Conservation (phyloP, 2,113 vertebrate species). For the Benitochromis conjunctus region DNA sequence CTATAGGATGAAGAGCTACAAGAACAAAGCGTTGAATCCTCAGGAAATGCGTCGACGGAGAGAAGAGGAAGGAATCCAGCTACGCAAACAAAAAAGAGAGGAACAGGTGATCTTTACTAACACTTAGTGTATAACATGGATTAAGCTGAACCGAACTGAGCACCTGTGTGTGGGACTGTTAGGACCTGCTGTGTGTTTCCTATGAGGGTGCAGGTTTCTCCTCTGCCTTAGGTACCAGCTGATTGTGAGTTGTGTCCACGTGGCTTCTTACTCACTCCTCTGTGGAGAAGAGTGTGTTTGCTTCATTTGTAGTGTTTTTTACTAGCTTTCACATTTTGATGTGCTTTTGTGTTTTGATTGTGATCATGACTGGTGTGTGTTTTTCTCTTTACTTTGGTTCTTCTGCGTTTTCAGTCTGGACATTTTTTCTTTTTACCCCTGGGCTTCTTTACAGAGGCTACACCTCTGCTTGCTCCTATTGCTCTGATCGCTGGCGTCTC, state of each 20-base stretch:
- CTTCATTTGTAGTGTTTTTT: not conserved
- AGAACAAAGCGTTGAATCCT: constrained; percentile 91
- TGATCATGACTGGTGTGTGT: not conserved
- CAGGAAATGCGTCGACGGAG: constrained; percentile 91
- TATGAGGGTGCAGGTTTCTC: not conserved
- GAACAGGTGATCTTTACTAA: constrained; percentile 76
- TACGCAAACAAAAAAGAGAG: constrained; percentile 91
- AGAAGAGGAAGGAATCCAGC: constrained; percentile 91
- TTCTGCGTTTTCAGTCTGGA: not conserved
- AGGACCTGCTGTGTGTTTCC: not conserved
- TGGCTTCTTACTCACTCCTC: not conserved
- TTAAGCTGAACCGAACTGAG: rapidly evolving
- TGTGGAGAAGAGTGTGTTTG: not conserved
- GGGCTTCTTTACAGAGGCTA: not conserved
- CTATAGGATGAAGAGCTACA: constrained; percentile 91
- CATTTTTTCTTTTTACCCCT: not conserved
- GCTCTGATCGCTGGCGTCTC: rapidly evolving
- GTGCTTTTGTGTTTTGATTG: not conserved
- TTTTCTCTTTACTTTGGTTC: not conserved
- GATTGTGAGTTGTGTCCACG: not conserved
- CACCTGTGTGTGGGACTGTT: not conserved
- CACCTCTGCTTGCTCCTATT: not conserved
- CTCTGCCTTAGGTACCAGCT: not conserved
- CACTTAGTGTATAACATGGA: not conserved
- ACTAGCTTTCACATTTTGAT: too few relatives aligned